A percentile compares a stretch with the other conserved stretches of the same genome.
Evolutionary conservation across 1,140 invertebrate genomes (phyloP).

Genomic region (Amyelois transitella): DNA sequence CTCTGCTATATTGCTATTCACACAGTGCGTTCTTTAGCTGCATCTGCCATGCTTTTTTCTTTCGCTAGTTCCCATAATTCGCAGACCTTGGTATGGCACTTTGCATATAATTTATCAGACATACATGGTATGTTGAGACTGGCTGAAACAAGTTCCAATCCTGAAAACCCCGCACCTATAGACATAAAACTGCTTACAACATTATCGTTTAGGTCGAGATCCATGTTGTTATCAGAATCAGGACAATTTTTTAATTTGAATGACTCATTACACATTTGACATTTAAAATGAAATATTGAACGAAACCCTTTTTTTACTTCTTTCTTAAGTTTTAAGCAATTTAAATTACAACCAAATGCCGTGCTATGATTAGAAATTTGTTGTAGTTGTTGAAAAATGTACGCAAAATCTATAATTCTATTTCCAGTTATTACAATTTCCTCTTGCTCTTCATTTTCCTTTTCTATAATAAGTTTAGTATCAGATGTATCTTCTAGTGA

Average conservation of each 20-base stretch:
- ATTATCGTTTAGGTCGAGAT: no score
- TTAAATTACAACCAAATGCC: not conserved
- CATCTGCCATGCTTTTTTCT: slow-evolving; percentile 29
- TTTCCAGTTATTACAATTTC: no score
- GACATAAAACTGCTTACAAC: not conserved
- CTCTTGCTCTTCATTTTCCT: no score
- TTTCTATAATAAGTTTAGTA: no score
- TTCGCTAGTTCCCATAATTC: not conserved
- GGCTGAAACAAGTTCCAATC: not conserved
- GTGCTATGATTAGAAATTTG: not conserved
- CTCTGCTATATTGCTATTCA: slow-evolving; percentile 23
- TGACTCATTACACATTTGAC: not conserved
- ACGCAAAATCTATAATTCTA: not conserved
- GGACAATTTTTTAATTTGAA: not conserved
- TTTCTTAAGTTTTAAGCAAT: not conserved
- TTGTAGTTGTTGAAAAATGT: not conserved
- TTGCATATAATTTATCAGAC: not conserved
- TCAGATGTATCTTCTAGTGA: no score
- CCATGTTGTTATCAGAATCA: no score
- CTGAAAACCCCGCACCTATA: not conserved
- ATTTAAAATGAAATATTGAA: not conserved
- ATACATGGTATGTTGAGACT: not conserved
- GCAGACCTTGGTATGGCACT: not conserved
- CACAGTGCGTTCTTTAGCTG: no score
- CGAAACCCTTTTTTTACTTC: not conserved